These are phyloP conservation scores for Drosophila kurseongensis DNA, from an alignment of 1,140 invertebrate genomes.

Conservation along the genomic window DNA sequence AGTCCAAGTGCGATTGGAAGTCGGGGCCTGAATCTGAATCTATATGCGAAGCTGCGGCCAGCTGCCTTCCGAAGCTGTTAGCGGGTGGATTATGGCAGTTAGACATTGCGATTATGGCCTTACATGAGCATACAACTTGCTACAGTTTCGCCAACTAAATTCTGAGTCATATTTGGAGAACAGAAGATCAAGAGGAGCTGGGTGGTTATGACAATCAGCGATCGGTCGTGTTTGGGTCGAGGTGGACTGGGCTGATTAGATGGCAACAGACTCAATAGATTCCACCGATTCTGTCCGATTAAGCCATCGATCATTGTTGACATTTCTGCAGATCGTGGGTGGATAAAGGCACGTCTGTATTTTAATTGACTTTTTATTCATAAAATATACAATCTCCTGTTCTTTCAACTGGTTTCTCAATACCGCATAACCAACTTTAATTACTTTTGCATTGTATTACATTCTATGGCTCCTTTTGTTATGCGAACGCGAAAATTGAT, in stretches of 20 bases:
- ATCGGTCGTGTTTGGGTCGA: conserved; percentile 39
- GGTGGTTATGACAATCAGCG: conserved; percentile 18
- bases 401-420: conserved; percentile 26
- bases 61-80: conserved; percentile 48
- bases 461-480: conserved; percentile 21
- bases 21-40: conserved; percentile 16
- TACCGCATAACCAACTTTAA: conserved; percentile 30
- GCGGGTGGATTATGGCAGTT: conserved; percentile 66
- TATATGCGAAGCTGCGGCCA: conserved; percentile 39
- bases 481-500: conserved; percentile 16
- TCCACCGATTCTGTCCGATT: conserved; percentile 35
- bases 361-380: conserved; percentile 27
- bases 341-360: conserved; percentile 16
- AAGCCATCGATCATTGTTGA: conserved; percentile 51
- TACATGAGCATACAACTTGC: conserved; percentile 58
- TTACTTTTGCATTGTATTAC: conserved; percentile 15
- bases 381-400: conserved; percentile 3
- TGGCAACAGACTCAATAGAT: conserved; percentile 11
- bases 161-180: conserved; percentile 31
- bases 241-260: conserved; percentile 50
- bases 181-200: conserved; percentile 33
- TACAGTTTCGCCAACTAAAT: conserved; percentile 66
- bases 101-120: conserved; percentile 55
- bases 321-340: conserved; percentile 43
- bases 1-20: conserved; percentile 19